Conservation (phyloP, 2,113 vertebrate species). For the Phocoena phocoena region DNA sequence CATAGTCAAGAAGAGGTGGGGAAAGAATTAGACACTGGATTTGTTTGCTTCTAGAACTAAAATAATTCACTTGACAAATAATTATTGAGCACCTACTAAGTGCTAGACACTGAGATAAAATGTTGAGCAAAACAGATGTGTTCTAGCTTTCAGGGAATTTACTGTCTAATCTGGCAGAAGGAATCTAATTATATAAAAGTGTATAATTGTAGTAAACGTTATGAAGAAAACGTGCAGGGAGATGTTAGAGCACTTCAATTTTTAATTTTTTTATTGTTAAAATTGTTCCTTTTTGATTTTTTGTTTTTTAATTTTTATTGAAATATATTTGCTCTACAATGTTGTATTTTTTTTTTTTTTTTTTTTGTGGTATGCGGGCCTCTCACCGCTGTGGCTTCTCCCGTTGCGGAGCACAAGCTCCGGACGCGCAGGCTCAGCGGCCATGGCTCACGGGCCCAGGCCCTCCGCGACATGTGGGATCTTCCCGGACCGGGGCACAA, state of each 20-base stretch:
- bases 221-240: not conserved
- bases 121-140: not conserved
- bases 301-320: not conserved
- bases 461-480: too few relatives aligned
- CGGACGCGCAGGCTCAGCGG: too few relatives aligned
- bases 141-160: not conserved
- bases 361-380: too few relatives aligned
- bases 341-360: too few relatives aligned
- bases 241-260: not conserved
- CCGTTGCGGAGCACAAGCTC: too few relatives aligned
- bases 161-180: not conserved
- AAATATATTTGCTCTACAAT: not conserved
- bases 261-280: not conserved
- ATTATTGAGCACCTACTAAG: not conserved
- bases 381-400: too few relatives aligned
- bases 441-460: too few relatives aligned
- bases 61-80: not conserved
- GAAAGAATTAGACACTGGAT: not conserved
- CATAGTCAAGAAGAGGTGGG: not conserved
- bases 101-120: not conserved
- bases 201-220: not conserved
- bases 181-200: not conserved
- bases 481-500: too few relatives aligned
- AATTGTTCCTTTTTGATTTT: not conserved
- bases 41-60: not conserved